These are phyloP conservation scores for Bombyx huttoni DNA, from an alignment of 2,888 invertebrate species.

Conservation along the genomic window DNA sequence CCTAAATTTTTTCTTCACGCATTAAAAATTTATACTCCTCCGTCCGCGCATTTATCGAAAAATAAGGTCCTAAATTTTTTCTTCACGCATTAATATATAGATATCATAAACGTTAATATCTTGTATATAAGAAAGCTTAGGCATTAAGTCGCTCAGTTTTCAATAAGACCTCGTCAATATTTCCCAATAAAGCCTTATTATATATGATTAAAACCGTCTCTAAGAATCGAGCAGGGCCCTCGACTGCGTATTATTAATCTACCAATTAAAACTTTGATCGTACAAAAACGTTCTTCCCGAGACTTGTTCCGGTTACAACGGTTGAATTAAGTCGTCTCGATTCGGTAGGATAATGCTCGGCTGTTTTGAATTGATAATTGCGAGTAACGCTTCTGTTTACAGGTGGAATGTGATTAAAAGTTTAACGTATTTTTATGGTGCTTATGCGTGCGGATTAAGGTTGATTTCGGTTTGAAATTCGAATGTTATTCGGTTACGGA, in stretches of 20 bases:
- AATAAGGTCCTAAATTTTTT: too few species aligned
- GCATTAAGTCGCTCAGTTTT: too few species aligned
- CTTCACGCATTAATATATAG: too few species aligned
- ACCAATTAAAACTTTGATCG: constrained; percentile 38
- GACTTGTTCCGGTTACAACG: constrained; percentile 25
- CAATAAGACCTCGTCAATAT: too few species aligned
- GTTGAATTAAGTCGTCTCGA: constrained; percentile 18
- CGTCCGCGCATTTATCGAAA: too few species aligned
- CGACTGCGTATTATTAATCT: constrained; percentile 39
- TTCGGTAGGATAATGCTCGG: constrained; percentile 13
- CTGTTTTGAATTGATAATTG: constrained; percentile 9
- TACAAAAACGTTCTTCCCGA: constrained; percentile 27
- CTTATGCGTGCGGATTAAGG: neutral
- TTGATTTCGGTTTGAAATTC: neutral
- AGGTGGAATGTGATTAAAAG: constrained; percentile 2
- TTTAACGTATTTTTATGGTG: neutral
- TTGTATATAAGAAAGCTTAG: too few species aligned
- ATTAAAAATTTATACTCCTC: too few species aligned
- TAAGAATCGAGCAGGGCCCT: constrained; percentile 12
- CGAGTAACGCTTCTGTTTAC: constrained; percentile 2
- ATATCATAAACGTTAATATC: too few species aligned
- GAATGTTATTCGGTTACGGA: too few species aligned
- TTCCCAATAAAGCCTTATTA: constrained; percentile 2
- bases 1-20: too few species aligned
- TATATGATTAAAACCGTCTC: constrained; percentile 12